Evolutionary conservation across 2,888 invertebrate genomes (phyloP), one percentile per base, ranked within the genome.

Genomic region (Caenorhabditis sp.): DNA sequence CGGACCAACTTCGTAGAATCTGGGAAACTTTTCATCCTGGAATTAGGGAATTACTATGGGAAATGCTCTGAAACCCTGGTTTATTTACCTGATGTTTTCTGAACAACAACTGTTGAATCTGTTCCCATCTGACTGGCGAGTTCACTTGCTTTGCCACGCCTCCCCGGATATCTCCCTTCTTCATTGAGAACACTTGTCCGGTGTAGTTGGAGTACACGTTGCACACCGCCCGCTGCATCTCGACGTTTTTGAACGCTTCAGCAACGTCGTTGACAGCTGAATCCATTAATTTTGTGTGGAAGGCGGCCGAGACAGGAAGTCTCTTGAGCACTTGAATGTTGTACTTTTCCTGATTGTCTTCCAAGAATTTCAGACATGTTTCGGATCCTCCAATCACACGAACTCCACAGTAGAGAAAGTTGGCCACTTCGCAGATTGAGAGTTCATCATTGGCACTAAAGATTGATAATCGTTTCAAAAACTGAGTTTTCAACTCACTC

Each of bases 151-250:
- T 84, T 9, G 83, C 78, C 13, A 91, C 72, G 2, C 83, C 85
- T 40, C 77, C 77, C 11, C 89, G 80, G 22, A 91, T 86, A 47
- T 89, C 87, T 13, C 74, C 82, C 67, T 82, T 81, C 55, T 87
- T 89, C 13, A 87, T 71, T 9, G 88, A 78, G 62, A 88, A 85
- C 11, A 88, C 69, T 50, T 84, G 85, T 15, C 91, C 91, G 6
- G 87, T 86, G 78, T 83, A 89, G 64, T 91, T 91, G 20, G 90
- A 90, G 55, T 89, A 91, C n/a, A 90, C 85, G 74, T 91, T 90
- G 67, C 88, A 80, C 18, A 74, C 60, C 4, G 89, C 71, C 13
- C 64, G 70, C 13, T 84, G 55, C 20, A 89, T 67, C 32, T 84
- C 82, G 1, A 82, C 80, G 6, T 79, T 64, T 26, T 55, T 65